Conservation (phyloP, 2,888 invertebrate species). For the Nephrotoma appendiculata region DNA sequence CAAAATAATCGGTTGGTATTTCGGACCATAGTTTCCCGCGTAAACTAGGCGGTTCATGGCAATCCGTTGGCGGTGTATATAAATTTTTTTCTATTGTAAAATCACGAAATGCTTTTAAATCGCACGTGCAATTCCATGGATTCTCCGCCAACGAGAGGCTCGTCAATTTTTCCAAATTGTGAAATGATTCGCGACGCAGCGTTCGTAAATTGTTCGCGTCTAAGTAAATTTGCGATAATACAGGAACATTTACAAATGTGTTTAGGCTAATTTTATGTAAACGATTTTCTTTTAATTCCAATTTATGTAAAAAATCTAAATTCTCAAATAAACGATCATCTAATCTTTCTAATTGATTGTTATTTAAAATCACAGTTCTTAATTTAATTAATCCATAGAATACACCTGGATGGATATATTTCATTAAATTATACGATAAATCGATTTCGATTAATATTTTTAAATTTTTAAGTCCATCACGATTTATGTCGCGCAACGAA, state of each 20-base stretch:
- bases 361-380: constrained; percentile 54
- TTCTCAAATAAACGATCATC: constrained; percentile 64
- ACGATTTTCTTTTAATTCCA: constrained; percentile 62
- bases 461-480: constrained; percentile 59
- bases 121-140: constrained; percentile 82
- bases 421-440: constrained; percentile 58
- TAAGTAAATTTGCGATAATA: constrained; percentile 51
- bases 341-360: constrained; percentile 58
- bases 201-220: constrained; percentile 59
- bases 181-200: constrained; percentile 49
- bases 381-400: constrained; percentile 57
- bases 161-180: constrained; percentile 47
- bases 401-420: constrained; percentile 47
- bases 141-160: constrained; percentile 66
- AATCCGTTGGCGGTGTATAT: constrained; percentile 59
- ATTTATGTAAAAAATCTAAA: constrained; percentile 55
- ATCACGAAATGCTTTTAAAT: constrained; percentile 61
- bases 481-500: constrained; percentile 54
- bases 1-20: constrained; percentile 55
- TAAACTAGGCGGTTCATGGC: constrained; percentile 53
- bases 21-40: constrained; percentile 60
- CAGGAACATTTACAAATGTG: constrained; percentile 55
- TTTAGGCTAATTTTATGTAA: constrained; percentile 52
- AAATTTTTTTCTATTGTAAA: constrained; percentile 59
- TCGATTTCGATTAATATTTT: constrained; percentile 70